Evolutionary conservation across 1,140 invertebrate genomes (phyloP), one percentile per base, ranked within the genome.

Genomic region (Calycopis cecrops): DNA sequence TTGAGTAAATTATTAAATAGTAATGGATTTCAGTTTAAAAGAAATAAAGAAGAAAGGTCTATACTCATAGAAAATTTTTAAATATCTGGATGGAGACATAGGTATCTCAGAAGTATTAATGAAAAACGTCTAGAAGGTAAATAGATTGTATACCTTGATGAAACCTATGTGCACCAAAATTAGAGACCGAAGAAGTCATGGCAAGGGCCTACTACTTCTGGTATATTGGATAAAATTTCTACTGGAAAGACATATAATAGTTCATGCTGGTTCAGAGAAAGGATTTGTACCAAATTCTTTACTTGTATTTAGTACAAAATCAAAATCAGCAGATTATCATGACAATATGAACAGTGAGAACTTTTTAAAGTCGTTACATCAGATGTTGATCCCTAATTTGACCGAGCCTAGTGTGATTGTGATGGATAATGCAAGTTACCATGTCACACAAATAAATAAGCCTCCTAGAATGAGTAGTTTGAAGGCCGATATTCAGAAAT

Each of bases 151-250:
- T 61, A 65, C 35, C 47, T 67, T 17, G 57, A 67, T 59, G 65
- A 63, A 17, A 65, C 60, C 21, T 67, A 67, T 55, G 38, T 65
- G 9, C 67, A 65, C 37, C 14, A 62, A 51, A 63, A 49, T 17
- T 67, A 63, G 17, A 67, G 63, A 16, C 16, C 52, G 3, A 70
- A 67, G 47, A 62, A 62, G 18, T 63, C 53, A 10, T 67, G 58
- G 60, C 64, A 67, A 56, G 64, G 62, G 11, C n/a, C n/a, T n/a
- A n/a, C n/a, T n/a, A n/a, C n/a, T n/a, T n/a, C n/a, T n/a, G n/a
- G n/a, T n/a, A n/a, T n/a, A n/a, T n/a, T n/a, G n/a, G n/a, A n/a
- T n/a, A n/a, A n/a, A n/a, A n/a, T n/a, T n/a, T n/a, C n/a, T n/a
- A n/a, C n/a, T n/a, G n/a, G n/a, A n/a, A n/a, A n/a, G n/a, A n/a